Evolutionary conservation across 1,140 invertebrate genomes (phyloP), one percentile per base, ranked within the genome.

Genomic region (Dendrolimus kikuchii): DNA sequence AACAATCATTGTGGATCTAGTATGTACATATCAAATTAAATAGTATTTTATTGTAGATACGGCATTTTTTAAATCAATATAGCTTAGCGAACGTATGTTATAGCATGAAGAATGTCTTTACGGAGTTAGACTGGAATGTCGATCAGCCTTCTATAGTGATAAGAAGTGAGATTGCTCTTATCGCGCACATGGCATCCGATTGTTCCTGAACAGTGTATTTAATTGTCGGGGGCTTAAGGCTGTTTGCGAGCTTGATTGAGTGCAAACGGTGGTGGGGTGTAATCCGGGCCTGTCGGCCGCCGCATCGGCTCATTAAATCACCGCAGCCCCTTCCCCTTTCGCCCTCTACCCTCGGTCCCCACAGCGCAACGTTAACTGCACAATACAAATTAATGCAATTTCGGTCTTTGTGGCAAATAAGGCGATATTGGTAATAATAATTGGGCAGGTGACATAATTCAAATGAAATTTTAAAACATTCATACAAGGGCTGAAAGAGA

Each of bases 171-270:
- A 78, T 80, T 74, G 73, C 69, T 70, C 71, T 81, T 83, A 83
- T 83, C 80, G 71, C 59, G 59, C 67, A 58, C 77, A 23, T 23
- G 23, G 81, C 81, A 73, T 67, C 71, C 68, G 69, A 79, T 79
- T 85, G 81, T 82, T 83, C 83, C 70, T 66, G 75, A 68, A 63
- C 62, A 69, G 70, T 76, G 76, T 81, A 84, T 84, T 84, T 86
- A 86, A 86, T 86, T 86, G 81, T 74, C 66, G 68, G 66, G 23
- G 68, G 80, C 74, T 83, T 78, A 77, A 77, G 68, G 74, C 71
- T 86, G 79, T 84, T 86, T 84, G 80, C 75, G 71, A 74, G 79
- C 66, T 77, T 84, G 82, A 86, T 86, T 86, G 82, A 86, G 81
- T 86, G 82, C 82, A 77, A 84, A 81, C 75, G 74, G 56, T 66